Evolutionary conservation across 2,888 invertebrate species (phyloP), one percentile per base, ranked within the genome.

Genomic region (Chymomyza procnemis): DNA sequence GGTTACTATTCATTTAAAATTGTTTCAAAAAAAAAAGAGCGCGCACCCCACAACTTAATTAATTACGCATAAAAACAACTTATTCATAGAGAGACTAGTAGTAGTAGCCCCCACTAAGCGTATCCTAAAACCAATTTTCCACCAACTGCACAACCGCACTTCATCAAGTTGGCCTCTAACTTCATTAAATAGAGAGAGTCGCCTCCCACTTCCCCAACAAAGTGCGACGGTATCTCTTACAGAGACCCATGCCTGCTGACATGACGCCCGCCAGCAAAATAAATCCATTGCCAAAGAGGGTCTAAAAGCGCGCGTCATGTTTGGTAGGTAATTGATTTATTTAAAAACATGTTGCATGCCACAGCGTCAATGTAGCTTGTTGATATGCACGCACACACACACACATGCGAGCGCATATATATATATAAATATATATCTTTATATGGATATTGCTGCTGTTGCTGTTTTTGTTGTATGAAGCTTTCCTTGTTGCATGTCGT

Each of bases 271-370:
- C 34, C 34, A 5, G 9, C 34, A 3, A 41, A 60, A 76, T 71
- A 78, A 85, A 82, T 78, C 67, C 58, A 66, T 46, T 64, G 65
- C 61, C 61, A 18, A 50, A 56, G 66, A 60, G 63, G 41, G 30
- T 16, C 16, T 54, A 18, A 64, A 67, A 14, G 61, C 47, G 60
- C 61, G 67, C 76, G 69, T 71, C 81, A 71, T 84, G 85, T 84
- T 82, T 79, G 78, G 71, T 78, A 82, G 76, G 83, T 84, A 84
- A 84, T 87, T 87, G 84, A 84, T 87, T 87, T 87, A 87, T 80
- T 70, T 73, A 77, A 85, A 84, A 85, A 80, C 80, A 85, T 85
- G 78, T 82, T 85, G 82, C 87, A 86, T 72, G 79, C 73, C 79
- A 81, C 68, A 41, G 6, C 4, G 18, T 21, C 16, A 22, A 48